Base-by-base conservation (phyloP, 2,888 invertebrate genomes). In the Hyposoter didymator region DNA sequence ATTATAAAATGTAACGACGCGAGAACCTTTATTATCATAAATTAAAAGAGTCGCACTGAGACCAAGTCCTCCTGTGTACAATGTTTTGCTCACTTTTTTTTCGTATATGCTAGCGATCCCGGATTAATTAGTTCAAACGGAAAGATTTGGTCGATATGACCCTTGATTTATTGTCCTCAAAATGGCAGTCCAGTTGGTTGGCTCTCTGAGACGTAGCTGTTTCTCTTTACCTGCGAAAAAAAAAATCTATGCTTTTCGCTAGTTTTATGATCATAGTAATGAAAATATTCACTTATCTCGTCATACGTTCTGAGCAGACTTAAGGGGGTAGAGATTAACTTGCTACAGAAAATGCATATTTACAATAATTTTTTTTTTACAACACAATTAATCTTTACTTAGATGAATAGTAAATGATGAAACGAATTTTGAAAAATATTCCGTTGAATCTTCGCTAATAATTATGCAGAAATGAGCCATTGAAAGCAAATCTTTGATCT, bases 11-110 rank as follows among this genome's bases (percentile, higher is more conserved):
- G 78, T 69, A 78, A 81, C 66, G 17, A 73, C 55, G 49, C 22
- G 47, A 64, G 84, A 80, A 87, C 66, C 69, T 81, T 79, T 59
- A 85, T 84, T 84, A 87, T 64, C 80, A 76, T 80, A 80, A 83
- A 85, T 85, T 85, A 83, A 83, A 83, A 59, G 49, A 66, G 22
- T 70, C 69, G n/a, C n/a, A 45, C 19, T 10, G 10, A 52, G n/a
- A 66, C n/a, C 47, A 12, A 49, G 62, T 39, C 22, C 14, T 32
- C 32, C 64, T 19, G 64, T 35, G 45, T 12, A 66, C 45, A 19
- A n/a, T 32, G 2, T 43, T 74, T 59, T 45, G 19, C 49, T 62
- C 28, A 64, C 62, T 75, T 79, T 84, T 70, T 19, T 47, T 6
- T 22, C 52, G 62, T n/a, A 32, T n/a, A 59, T 59, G 4, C 28